Conservation (phyloP, 2,113 vertebrate species). For the Alethe castanea region DNA sequence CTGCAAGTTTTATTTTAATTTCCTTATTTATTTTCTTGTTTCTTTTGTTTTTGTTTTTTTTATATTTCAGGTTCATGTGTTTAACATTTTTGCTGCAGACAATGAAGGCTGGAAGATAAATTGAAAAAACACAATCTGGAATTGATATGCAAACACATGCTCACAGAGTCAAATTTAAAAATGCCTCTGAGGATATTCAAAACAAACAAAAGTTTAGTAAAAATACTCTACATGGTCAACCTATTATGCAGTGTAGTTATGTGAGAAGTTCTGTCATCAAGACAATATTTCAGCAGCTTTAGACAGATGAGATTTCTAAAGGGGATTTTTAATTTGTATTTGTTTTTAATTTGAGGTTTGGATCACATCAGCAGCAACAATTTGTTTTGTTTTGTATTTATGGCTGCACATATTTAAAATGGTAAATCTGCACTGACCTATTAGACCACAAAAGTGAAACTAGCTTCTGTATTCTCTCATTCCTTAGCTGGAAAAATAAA, state of each 20-base stretch:
- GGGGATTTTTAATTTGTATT: constrained; percentile 40
- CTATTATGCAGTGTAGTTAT: background rate
- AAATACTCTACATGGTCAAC: background rate
- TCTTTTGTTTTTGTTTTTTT: no score
- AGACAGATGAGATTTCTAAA: constrained; percentile 16
- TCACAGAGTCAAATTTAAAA: background rate
- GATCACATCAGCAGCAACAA: constrained; percentile 40
- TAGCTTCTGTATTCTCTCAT: constrained; percentile 53
- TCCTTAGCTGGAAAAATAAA: constrained; percentile 43
- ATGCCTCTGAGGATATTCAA: background rate
- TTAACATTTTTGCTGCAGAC: background rate
- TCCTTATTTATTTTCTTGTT: background rate
- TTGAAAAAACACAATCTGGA: background rate
- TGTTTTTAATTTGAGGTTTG: constrained; percentile 64
- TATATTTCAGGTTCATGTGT: background rate
- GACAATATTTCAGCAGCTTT: constrained; percentile 28
- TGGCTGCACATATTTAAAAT: constrained; percentile 49
- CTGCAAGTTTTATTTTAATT: background rate
- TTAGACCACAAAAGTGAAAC: constrained; percentile 50
- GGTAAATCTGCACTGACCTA: constrained; percentile 52
- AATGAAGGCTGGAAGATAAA: background rate
- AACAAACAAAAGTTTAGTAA: background rate
- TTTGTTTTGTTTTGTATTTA: constrained; percentile 54
- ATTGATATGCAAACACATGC: background rate
- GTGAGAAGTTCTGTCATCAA: constrained; percentile 24